Conservation (phyloP, 1,140 invertebrate species). For the Caenorhabditis remanei region DNA sequence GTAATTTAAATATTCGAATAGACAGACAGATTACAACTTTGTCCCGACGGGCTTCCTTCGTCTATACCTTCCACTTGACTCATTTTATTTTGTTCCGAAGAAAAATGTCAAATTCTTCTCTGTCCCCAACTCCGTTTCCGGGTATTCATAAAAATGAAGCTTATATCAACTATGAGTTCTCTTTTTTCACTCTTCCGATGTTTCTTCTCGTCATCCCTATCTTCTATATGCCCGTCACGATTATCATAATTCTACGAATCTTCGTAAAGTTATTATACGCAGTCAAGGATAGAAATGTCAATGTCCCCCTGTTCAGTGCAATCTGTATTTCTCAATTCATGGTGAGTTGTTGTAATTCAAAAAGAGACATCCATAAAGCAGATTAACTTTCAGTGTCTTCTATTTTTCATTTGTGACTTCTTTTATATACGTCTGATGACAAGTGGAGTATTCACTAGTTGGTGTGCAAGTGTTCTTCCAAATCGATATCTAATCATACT, state of each 20-base stretch:
- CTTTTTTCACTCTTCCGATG: neutral
- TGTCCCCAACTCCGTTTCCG: neutral
- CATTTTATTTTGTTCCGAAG: neutral
- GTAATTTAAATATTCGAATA: neutral
- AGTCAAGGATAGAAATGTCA: slow-evolving; percentile 9
- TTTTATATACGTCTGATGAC: neutral
- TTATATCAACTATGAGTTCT: neutral
- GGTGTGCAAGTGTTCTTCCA: slow-evolving; percentile 10
- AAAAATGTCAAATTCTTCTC: neutral
- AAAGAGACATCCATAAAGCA: too few species aligned
- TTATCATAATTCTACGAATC: slow-evolving; percentile 7
- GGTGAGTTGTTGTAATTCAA: neutral
- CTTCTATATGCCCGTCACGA: neutral
- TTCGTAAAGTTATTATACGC: neutral
- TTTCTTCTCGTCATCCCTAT: neutral
- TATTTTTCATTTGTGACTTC: slow-evolving; percentile 8
- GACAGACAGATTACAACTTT: neutral
- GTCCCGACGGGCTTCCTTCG: neutral
- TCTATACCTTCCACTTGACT: neutral
- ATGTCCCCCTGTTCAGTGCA: slow-evolving; percentile 17
- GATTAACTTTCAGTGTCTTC: neutral
- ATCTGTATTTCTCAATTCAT: neutral
- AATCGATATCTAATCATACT: neutral
- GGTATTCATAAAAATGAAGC: slow-evolving; percentile 4
- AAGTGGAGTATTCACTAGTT: neutral